Conservation (phyloP, 1,140 invertebrate genomes). For the Octopus bimaculoides region DNA sequence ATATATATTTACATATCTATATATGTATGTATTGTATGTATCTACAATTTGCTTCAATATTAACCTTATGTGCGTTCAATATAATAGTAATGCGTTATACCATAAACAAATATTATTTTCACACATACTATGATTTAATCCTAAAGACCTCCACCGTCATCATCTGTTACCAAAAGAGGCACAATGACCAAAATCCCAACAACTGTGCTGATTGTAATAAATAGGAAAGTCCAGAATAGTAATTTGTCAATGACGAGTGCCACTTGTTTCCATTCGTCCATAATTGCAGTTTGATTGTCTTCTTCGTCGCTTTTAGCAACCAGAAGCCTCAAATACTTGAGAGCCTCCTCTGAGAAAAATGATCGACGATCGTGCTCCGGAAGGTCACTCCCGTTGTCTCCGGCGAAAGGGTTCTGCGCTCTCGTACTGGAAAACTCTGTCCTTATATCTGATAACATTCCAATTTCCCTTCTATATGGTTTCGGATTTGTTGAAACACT, state of each 20-base stretch:
- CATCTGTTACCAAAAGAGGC: slow-evolving; percentile 61
- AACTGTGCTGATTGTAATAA: slow-evolving; percentile 90
- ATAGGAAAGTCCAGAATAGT: slow-evolving; percentile 95
- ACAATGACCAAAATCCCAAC: slow-evolving; percentile 96
- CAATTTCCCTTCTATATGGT: not conserved
- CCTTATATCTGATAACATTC: slow-evolving; percentile 5
- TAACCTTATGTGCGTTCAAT: not conserved
- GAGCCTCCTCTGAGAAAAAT: slow-evolving; percentile 30
- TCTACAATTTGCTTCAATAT: not conserved
- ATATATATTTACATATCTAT: not conserved
- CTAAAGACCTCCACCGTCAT: not conserved
- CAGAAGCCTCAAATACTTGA: slow-evolving; percentile 34
- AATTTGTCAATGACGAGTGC: slow-evolving; percentile 98
- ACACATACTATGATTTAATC: not conserved
- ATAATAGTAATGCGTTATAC: not conserved
- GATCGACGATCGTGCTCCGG: slow-evolving; percentile 21
- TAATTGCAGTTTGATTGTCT: slow-evolving; percentile 33
- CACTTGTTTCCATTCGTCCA: slow-evolving; percentile 94
- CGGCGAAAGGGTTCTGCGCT: slow-evolving; percentile 22
- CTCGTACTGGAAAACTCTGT: slow-evolving; percentile 10
- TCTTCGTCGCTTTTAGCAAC: slow-evolving; percentile 34
- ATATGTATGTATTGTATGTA: not conserved
- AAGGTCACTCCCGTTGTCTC: slow-evolving; percentile 16
- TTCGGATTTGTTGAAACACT: not conserved
- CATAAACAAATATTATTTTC: not conserved